Base-by-base conservation (phyloP, 2,888 invertebrate genomes). In the Germaria angustata region DNA sequence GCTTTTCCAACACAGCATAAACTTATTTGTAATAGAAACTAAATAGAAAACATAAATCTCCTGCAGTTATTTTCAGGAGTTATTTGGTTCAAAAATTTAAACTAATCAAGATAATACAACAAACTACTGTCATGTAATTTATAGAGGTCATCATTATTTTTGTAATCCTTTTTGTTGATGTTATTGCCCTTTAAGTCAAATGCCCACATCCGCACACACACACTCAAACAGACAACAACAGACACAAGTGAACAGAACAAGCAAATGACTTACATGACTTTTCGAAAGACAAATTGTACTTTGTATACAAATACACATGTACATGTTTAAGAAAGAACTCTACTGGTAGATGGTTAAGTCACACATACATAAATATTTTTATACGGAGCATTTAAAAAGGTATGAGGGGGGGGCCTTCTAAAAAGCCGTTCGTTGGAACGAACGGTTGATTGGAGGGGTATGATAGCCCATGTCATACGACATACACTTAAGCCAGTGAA, bases 151-250 rank as follows among this genome's bases (percentile, higher is more conserved):
- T 61, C 41, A 36, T 69, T 34, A 55, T 69, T 59, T 7, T 49
- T 34, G 36, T 51, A 32, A 11, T 51, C 11, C 17, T 53, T 53
- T 32, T 53, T 44, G 3, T 34, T 61, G 44, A 59, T 68, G 51
- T 78, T 81, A 68, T 68, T 73, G 68, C 61, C 55, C 63, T 73
- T 61, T 39, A 78, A 73, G 66, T 73, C 78, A 81, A 81, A 65
- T 57, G 36, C 68, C 68, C 61, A 28, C 55, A 66, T 3, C 28
- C 28, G 6, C 9, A 17, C 22, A 13, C 9, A 72, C 72, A 15
- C 36, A 51, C 9, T 28, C 68, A 78, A 55, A 22, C 41, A 51
- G 11, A 22, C n/a, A 44, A 36, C 17, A 53, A 53, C 51, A 61
- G 28, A 32, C n/a, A 51, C 2, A 61, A 51, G 11, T n/a, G 11